Base-by-base conservation (phyloP, 2,797 vertebrate genomes). In the Enteromius mattozi region DNA sequence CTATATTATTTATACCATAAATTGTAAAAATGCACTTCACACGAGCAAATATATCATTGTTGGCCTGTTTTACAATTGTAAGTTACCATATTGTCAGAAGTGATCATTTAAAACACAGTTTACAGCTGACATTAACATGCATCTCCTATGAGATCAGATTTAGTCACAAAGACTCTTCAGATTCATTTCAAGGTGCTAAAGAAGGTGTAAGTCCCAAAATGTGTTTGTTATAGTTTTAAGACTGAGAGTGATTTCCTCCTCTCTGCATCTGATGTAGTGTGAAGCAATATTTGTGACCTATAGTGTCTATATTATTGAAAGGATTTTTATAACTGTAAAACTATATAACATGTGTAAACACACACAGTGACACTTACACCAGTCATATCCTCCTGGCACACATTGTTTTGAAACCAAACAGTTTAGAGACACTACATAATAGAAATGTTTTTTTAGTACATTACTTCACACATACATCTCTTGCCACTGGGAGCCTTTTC, bases 381-480 rank as follows among this genome's bases (percentile, higher is more conserved):
- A 27, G 27, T 77, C 54, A 9, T 17, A 72, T n/a, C 13, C 30
- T 74, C 40, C 13, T n/a, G 40, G 19, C 16, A n/a, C 19, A 61
- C n/a, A 77, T 77, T 77, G 45, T 37, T 54, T 80, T 40, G 16
- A 80, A 56, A 56, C 19, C 21, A 65, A 74, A 63, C 8, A 37
- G 4, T 42, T 72, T 37, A 35, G 27, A 75, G n/a, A 81, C 16
- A 24, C 51, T n/a, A 56, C 9, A 24, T 27, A 42, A 49, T 27
- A 69, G 5, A 69, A 40, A 35, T 47, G 21, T 82, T 68, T 65
- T 56, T 12, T 45, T 2, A 65, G 61, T 33, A 17, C 14, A 8
- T 66, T 19, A 19, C 76, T 51, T 75, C 33, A 75, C 72, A 40
- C 33, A 76, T 49, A 16, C 61, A 76, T 83, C 45, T 51, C 21